These are phyloP conservation scores for Andrena cerasifolii DNA, from an alignment of 1,140 invertebrate species.

Conservation along the genomic window DNA sequence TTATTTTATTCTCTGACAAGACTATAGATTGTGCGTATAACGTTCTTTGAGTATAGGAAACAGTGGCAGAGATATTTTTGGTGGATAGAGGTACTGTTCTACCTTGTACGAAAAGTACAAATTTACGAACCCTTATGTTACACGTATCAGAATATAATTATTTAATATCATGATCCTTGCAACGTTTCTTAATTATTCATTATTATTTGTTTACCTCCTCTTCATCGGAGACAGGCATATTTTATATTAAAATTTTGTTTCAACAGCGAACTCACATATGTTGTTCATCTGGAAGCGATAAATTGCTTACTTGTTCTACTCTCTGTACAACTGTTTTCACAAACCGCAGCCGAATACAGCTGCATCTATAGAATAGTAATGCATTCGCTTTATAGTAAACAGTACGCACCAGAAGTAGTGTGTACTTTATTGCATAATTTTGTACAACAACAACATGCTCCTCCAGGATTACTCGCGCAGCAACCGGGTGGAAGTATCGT, in stretches of 20 bases:
- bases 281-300: constrained; percentile 93
- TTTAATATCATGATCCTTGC: too few species aligned
- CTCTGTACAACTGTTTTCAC: constrained; percentile 94
- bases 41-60: too few species aligned
- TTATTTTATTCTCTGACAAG: too few species aligned
- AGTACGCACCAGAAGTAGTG: constrained; percentile 87
- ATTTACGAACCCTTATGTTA: too few species aligned
- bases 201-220: not conserved
- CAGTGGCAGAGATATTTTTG: too few species aligned
- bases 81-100: too few species aligned
- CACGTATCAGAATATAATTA: too few species aligned
- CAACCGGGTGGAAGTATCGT: constrained; percentile 90
- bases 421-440: constrained; percentile 91
- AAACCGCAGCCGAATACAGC: constrained; percentile 85
- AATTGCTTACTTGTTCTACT: constrained; percentile 93
- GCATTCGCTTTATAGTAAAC: constrained; percentile 87
- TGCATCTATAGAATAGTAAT: constrained; percentile 87
- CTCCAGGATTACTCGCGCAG: constrained; percentile 85
- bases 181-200: not conserved
- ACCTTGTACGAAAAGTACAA: too few species aligned
- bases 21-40: too few species aligned
- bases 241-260: constrained; percentile 11
- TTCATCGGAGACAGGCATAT: not conserved
- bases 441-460: constrained; percentile 88
- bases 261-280: constrained; percentile 92